phyloP scores from a whole-genome alignment of 2,113 vertebrate genomes.

The Urocynchramus pylzowi region DNA sequence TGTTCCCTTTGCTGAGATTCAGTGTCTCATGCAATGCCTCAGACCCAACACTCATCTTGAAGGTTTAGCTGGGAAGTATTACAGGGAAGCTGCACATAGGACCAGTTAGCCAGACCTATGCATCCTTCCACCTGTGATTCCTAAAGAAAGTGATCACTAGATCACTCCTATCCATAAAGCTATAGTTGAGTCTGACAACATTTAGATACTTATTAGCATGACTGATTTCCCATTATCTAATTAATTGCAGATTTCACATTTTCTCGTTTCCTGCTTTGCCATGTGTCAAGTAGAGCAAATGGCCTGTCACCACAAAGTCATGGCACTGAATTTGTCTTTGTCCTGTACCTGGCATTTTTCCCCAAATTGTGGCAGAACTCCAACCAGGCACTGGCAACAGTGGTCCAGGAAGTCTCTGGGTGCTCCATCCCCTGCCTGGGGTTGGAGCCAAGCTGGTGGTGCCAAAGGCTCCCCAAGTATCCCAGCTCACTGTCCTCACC shows the following conservation, averaged over 20 bases:
- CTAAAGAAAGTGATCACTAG: not conserved
- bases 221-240: constrained; percentile 33
- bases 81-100: not conserved
- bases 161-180: not conserved
- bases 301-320: not conserved
- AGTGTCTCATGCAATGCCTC: not conserved
- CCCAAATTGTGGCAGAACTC: not conserved
- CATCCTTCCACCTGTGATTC: not conserved
- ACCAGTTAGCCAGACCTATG: not conserved
- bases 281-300: not conserved
- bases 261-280: not conserved
- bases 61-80: not conserved
- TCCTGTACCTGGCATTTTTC: not conserved
- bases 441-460: not conserved
- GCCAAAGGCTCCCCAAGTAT: not conserved
- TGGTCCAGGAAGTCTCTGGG: not conserved
- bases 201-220: not conserved
- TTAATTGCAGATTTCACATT: not conserved
- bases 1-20: not conserved
- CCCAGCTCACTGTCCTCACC: not conserved
- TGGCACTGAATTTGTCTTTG: not conserved
- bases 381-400: not conserved
- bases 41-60: not conserved
- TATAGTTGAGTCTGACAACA: not conserved
- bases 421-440: not conserved